Base-by-base conservation (phyloP, 2,888 invertebrate genomes). In the Uropetala carovei region DNA sequence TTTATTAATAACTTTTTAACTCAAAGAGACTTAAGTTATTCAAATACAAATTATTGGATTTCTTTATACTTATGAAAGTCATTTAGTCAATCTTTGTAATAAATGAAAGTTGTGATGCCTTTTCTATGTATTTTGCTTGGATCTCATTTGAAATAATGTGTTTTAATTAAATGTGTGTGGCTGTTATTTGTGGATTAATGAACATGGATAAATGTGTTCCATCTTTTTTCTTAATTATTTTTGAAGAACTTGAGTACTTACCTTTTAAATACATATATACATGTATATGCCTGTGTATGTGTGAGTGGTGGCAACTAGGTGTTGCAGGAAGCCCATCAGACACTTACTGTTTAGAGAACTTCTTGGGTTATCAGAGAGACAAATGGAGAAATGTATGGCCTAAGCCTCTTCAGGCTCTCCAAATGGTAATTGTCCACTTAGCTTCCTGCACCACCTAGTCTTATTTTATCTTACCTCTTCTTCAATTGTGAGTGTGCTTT, bases 141-240 rank as follows among this genome's bases (percentile, higher is more conserved):
- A 92, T 92, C 82, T 82, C 30, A 59, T 59, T 59, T 58, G 27
- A 75, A 13, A 27, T 64, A 89, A 9, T 89, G 83, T 57, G 5
- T 82, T 81, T 59, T 56, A 68, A 81, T 56, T 92, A 81, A 22
- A 57, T 58, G 57, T 58, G 57, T 92, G 75, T 92, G 81, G 57
- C 57, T 92, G 75, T 82, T n/a, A 81, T 82, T 92, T 56, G 18
- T 58, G n/a, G 27, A 75, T 75, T 92, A 27, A 81, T 89, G 89
- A 59, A 64, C 89, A 68, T 64, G 16, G 30, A 27, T 89, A 89
- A 89, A 68, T 89, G 92, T 92, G 92, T 92, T 81, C 82, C 82
- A 92, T 81, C 81, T 91, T 75, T 60, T 27, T 75, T 43, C 75
- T 91, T 0, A 43, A 75, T 27, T 75, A 75, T 8, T 11, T 22